Evolutionary conservation across 2,888 invertebrate genomes (phyloP).

Genomic region (Cataglyphis altisquamis): DNA sequence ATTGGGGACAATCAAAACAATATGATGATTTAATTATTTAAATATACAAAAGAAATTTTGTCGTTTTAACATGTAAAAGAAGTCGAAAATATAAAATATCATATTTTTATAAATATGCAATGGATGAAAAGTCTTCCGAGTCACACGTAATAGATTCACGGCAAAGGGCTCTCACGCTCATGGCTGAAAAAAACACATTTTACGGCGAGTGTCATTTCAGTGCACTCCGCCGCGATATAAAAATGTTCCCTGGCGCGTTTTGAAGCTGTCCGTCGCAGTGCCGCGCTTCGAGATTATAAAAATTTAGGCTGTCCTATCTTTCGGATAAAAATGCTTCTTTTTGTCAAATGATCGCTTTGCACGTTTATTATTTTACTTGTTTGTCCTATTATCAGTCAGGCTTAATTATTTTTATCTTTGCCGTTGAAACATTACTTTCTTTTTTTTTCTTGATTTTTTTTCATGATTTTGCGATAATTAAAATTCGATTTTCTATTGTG

Average conservation of each 20-base stretch:
- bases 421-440: constrained; percentile 6
- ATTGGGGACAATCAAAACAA: neutral
- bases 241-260: constrained; percentile 69
- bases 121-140: constrained; percentile 48
- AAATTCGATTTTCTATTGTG: constrained; percentile 10
- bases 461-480: constrained; percentile 25
- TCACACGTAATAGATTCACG: constrained; percentile 48
- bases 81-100: constrained; percentile 10
- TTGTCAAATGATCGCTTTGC: constrained; percentile 45
- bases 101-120: constrained; percentile 49
- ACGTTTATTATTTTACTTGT: constrained; percentile 35
- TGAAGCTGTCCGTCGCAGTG: constrained; percentile 70
- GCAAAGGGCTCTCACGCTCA: constrained; percentile 43
- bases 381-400: constrained; percentile 17
- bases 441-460: neutral
- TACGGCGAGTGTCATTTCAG: constrained; percentile 65
- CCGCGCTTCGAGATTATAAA: constrained; percentile 56
- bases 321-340: constrained; percentile 40
- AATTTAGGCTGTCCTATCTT: constrained; percentile 46
- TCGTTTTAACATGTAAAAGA: neutral
- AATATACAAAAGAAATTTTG: constrained; percentile 13
- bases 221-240: constrained; percentile 62
- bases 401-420: constrained; percentile 34
- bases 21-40: constrained; percentile 27
- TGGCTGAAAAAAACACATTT: constrained; percentile 59